These are phyloP conservation scores for Platypus cylindrus DNA, from an alignment of 2,888 invertebrate genomes.

Conservation along the genomic window DNA sequence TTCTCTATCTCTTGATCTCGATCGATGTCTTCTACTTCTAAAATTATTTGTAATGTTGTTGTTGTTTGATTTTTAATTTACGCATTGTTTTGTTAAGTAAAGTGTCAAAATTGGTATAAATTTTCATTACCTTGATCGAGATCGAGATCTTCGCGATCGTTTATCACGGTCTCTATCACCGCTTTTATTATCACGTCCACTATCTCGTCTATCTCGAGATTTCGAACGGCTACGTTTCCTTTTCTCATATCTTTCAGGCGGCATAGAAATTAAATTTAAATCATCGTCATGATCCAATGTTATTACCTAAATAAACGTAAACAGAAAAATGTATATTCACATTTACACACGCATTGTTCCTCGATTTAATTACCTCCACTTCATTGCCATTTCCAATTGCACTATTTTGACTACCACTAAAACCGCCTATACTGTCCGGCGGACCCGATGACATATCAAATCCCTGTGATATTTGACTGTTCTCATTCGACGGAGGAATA, in stretches of 20 bases:
- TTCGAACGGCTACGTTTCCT: slow-evolving; percentile 31
- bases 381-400: slow-evolving; percentile 33
- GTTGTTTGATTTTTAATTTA: too few relatives aligned
- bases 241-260: slow-evolving; percentile 34
- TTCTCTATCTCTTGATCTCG: slow-evolving; percentile 35
- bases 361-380: slow-evolving; percentile 32
- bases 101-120: too few relatives aligned
- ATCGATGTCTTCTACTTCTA: slow-evolving; percentile 35
- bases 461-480: slow-evolving; percentile 19
- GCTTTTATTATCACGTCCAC: too few relatives aligned
- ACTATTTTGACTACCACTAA: slow-evolving; percentile 20
- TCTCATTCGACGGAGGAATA: slow-evolving; percentile 9
- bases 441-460: slow-evolving; percentile 21
- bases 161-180: slow-evolving; percentile 27
- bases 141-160: too few relatives aligned
- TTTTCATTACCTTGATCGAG: too few relatives aligned
- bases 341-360: too few relatives aligned
- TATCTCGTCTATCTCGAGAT: slow-evolving; percentile 33
- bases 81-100: too few relatives aligned
- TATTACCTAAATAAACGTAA: slow-evolving; percentile 31
- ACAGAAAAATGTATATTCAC: too few relatives aligned
- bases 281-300: slow-evolving; percentile 45
- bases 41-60: too few relatives aligned
- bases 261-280: too few relatives aligned
- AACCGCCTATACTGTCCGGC: slow-evolving; percentile 17